These are phyloP conservation scores for Metacarcinus magister DNA, from an alignment of 2,888 invertebrate genomes.

Conservation along the genomic window DNA sequence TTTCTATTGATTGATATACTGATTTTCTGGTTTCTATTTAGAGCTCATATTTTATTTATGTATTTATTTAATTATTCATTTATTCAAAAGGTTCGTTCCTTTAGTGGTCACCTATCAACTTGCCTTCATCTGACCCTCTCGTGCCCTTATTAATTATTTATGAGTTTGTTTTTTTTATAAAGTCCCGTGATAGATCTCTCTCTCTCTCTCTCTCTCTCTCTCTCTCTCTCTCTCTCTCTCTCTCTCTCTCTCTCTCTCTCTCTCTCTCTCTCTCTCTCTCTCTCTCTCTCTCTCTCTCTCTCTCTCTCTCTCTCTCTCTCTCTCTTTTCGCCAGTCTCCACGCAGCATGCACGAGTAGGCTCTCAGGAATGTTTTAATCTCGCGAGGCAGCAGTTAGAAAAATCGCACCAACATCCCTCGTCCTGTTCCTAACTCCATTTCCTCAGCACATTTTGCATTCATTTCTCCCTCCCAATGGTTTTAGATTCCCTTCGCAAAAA, in stretches of 20 bases:
- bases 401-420: background rate
- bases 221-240: slow-evolving; percentile 37
- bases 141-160: no score
- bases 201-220: slow-evolving; percentile 7
- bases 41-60: no score
- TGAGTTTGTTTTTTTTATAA: no score
- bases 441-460: background rate
- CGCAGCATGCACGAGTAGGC: slow-evolving; percentile 19
- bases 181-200: no score
- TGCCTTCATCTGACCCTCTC: no score
- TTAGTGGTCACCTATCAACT: no score
- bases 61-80: no score
- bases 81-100: no score
- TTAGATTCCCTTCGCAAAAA: background rate
- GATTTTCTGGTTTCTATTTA: no score
- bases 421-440: background rate
- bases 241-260: slow-evolving; percentile 13
- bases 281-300: slow-evolving; percentile 43
- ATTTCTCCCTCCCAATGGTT: background rate
- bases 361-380: slow-evolving; percentile 46
- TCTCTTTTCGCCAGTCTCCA: background rate
- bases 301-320: slow-evolving; percentile 7
- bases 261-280: slow-evolving; percentile 35
- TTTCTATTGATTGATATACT: no score
- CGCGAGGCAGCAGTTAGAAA: slow-evolving; percentile 28